Base-by-base conservation (phyloP, 2,113 vertebrate genomes). In the Mormoops blainvillei region DNA sequence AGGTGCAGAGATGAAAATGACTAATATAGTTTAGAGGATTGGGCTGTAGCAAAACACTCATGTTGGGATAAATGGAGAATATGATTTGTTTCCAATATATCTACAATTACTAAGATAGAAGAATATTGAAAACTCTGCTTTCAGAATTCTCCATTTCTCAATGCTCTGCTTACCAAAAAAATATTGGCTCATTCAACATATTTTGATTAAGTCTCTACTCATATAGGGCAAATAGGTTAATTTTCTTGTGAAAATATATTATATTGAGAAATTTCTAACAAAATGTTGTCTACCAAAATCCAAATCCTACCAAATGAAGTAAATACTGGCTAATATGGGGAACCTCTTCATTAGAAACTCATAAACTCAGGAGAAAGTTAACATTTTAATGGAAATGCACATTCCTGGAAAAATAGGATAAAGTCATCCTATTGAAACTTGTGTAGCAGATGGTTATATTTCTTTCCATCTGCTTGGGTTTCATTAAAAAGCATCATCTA, bases 381-480 rank as follows among this genome's bases (percentile, higher is more conserved):
- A 61, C 20, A 67, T 92, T 90, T 88, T 68, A 88, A 70, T 76
- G 50, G 58, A 85, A 87, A 94, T n/a, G 12, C 16, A 65, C 77
- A 91, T 88, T 94, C 38, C 33, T 84, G 74, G 67, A 12, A 87
- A 68, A 48, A 83, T n/a, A 86, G 18, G 11, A 87, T 68, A 58
- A 95, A 83, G 28, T 78, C 10, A 12, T 36, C 43, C 13, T 83
- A 20, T n/a, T 84, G 41, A 90, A 95, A 87, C 36, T 90, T n/a
- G 9, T 87, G 26, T 91, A 87, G 24, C 36, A 54, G 58, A 76
- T 18, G 33, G 58, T 63, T 70, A 74, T 87, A 41, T 86, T 88
- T 70, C 73, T 92, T 94, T 70, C 81, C 52, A 87, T 96, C 87
- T 83, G 45, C 58, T 82, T 50, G 58, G 41, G 22, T 77, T 94